Evolutionary conservation across 2,113 vertebrate species (phyloP).

Genomic region (Rafetus swinhoei): DNA sequence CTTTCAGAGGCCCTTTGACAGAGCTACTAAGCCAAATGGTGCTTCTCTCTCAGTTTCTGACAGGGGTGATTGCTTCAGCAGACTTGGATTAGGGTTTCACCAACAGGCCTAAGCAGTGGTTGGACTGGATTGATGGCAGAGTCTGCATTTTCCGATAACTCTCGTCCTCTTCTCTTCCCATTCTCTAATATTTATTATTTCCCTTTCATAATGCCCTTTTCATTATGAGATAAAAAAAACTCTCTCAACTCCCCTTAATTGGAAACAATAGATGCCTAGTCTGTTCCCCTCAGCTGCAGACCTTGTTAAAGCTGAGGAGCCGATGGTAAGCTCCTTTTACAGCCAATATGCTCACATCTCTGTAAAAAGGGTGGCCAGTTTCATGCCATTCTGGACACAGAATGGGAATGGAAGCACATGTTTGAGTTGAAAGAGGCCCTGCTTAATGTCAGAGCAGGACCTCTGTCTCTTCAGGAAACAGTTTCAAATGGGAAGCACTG

Average conservation of each 20-base stretch:
- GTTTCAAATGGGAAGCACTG: accelerated
- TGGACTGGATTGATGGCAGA: neutral
- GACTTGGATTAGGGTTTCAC: neutral
- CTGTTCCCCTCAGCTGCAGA: accelerated
- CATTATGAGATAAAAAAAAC: neutral
- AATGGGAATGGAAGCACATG: neutral
- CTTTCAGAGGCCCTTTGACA: accelerated
- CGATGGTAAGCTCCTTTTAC: neutral
- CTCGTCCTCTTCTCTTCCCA: neutral
- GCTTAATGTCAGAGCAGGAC: accelerated
- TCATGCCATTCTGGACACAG: accelerated
- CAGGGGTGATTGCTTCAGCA: neutral
- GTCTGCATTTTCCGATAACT: neutral
- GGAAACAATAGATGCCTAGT: constrained; percentile 1
- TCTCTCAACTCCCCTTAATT: neutral
- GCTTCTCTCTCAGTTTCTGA: accelerated
- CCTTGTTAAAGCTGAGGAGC: neutral
- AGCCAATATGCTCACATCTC: neutral
- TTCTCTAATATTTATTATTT: constrained; percentile 23
- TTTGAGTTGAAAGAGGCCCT: neutral
- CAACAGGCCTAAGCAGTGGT: accelerated
- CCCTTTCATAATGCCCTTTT: neutral
- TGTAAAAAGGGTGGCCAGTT: neutral
- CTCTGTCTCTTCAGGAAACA: accelerated
- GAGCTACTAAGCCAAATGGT: neutral